Conservation (phyloP, 2,797 vertebrate species). For the Darevskia mixta region DNA sequence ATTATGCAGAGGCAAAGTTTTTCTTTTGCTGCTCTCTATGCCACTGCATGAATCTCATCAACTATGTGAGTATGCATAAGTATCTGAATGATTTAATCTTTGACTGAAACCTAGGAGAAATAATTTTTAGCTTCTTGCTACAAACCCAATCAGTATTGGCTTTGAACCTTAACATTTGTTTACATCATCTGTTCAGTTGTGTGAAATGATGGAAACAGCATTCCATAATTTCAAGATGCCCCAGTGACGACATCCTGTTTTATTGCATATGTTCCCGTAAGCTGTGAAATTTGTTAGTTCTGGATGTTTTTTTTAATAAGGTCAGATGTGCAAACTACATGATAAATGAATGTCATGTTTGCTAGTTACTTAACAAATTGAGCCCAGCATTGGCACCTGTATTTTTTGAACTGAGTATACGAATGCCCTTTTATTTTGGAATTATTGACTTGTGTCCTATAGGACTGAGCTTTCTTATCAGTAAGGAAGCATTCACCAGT, state of each 20-base stretch:
- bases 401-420: neutral
- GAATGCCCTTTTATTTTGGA: neutral
- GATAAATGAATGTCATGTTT: neutral
- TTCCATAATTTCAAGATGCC: neutral
- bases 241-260: neutral
- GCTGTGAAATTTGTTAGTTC: neutral
- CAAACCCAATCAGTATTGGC: neutral
- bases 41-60: neutral
- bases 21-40: neutral
- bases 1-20: conserved; percentile 2
- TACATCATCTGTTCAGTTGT: neutral
- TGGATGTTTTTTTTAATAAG: neutral
- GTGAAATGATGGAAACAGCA: neutral
- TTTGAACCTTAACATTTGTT: neutral
- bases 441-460: neutral
- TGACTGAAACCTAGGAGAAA: neutral
- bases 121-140: neutral
- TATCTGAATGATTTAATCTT: neutral
- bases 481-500: neutral
- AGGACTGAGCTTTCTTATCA: neutral
- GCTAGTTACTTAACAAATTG: neutral
- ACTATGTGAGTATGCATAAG: neutral
- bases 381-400: neutral
- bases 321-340: neutral
- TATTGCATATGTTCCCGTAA: neutral